phyloP scores from a whole-genome alignment of 2,797 vertebrate species.

The Neomorphus geoffroyi region DNA sequence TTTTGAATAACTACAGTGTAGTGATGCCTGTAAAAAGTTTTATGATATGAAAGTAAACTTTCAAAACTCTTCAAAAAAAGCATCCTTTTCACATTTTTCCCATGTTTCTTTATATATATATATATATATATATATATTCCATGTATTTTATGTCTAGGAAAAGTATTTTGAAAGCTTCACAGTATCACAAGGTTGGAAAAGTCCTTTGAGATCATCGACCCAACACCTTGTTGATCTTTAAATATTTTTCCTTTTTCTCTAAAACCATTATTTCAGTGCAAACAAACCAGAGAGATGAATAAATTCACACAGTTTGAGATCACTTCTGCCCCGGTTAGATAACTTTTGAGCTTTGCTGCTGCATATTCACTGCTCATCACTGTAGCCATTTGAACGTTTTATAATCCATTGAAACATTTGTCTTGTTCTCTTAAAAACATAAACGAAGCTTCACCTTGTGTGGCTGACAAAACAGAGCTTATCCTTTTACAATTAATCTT shows the following conservation, averaged over 20 bases:
- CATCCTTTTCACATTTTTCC: neutral
- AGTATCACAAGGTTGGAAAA: no score
- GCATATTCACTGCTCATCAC: neutral
- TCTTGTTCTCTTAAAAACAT: neutral
- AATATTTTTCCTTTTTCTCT: neutral
- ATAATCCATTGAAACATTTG: neutral
- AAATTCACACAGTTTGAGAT: neutral
- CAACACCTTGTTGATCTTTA: neutral
- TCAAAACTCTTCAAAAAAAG: neutral
- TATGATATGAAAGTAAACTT: neutral
- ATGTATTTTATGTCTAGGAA: neutral
- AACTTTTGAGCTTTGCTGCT: neutral
- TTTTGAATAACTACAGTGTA: neutral
- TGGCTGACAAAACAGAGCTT: neutral
- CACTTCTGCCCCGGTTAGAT: neutral
- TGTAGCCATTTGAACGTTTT: neutral
- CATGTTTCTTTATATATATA: neutral
- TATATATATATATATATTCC: neutral
- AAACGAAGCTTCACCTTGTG: neutral
- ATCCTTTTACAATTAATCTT: constrained; percentile 23
- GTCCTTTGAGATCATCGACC: no score
- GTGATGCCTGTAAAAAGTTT: neutral
- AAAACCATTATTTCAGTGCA: neutral
- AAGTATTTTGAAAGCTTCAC: neutral
- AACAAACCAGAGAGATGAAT: neutral